Evolutionary conservation across 2,888 invertebrate genomes (phyloP), one percentile per base, ranked within the genome.

Genomic region (Agrypnus murinus): DNA sequence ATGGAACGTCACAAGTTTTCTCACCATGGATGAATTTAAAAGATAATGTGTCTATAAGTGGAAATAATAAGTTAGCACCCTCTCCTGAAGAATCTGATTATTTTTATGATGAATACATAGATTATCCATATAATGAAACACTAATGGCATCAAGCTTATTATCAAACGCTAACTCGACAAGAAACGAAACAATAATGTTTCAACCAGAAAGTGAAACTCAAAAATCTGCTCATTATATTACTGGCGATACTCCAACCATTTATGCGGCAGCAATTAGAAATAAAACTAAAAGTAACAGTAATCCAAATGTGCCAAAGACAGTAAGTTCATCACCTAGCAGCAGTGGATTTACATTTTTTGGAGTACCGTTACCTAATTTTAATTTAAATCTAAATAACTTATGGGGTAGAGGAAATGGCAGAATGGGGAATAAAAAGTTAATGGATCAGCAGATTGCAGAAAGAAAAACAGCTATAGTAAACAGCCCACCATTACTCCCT

Each of bases 41-140:
- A 76, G 87, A 86, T 77, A 84, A 86, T 17, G 81, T 86, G 17
- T 84, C 87, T 71, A 83, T 86, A 74, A 82, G 83, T 0, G 87
- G 87, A 58, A 88, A 88, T 72, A 87, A 86, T 65, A 78, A 82
- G 50, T 81, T 88, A 74, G 88, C 90, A 57, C 92, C 93, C 4
- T 87, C 89, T 1, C 93, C 92, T 4, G 91, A 92, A 80, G 93
- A 93, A 81, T 92, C 93, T 0, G 94, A 95, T 80, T 94, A 94
- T 79, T 92, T 93, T 78, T 94, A 94, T 81, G 94, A 94, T 78
- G 94, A 95, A 75, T 95, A 94, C 81, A 89, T 93, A 0, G 95
- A 95, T 82, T 93, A 93, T 82, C 91, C 92, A 6, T 90, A 91
- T 64, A 91, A 92, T 77, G 91, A 90, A 75, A 89, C 89, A 38